Evolutionary conservation across 2,888 invertebrate genomes (phyloP).

Genomic region (Notodonta dromedarius): DNA sequence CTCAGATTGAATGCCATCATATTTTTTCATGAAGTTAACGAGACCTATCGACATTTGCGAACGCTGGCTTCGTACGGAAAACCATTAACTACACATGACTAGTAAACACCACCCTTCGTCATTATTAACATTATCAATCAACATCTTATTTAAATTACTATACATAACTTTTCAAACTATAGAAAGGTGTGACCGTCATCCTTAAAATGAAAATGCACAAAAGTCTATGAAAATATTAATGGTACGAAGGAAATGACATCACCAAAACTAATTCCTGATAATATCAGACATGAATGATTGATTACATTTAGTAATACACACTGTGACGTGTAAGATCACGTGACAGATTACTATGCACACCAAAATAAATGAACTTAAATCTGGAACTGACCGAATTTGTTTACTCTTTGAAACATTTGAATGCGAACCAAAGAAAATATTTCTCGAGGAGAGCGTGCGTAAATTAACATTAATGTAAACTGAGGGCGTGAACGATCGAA

Average conservation of each 20-base stretch:
- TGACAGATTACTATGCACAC: not conserved
- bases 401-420: conserved; percentile 5
- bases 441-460: conserved; percentile 3
- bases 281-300: no score
- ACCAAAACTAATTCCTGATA: no score
- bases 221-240: no score
- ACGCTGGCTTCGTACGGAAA: not conserved
- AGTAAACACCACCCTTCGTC: no score
- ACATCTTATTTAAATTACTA: no score
- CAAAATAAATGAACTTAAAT: not conserved
- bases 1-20: not conserved
- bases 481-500: not conserved
- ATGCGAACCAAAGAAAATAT: conserved; percentile 3
- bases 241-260: no score
- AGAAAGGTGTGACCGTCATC: no score
- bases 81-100: no score
- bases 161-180: no score
- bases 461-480: conserved; percentile 6
- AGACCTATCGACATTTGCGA: no score
- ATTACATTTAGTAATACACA: no score
- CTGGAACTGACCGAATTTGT: conserved; percentile 3
- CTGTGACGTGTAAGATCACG: not conserved
- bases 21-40: not conserved
- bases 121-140: no score
- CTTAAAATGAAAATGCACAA: not conserved